Conservation (phyloP, 1,140 invertebrate genomes). For the Lutraria rhynchaena region DNA sequence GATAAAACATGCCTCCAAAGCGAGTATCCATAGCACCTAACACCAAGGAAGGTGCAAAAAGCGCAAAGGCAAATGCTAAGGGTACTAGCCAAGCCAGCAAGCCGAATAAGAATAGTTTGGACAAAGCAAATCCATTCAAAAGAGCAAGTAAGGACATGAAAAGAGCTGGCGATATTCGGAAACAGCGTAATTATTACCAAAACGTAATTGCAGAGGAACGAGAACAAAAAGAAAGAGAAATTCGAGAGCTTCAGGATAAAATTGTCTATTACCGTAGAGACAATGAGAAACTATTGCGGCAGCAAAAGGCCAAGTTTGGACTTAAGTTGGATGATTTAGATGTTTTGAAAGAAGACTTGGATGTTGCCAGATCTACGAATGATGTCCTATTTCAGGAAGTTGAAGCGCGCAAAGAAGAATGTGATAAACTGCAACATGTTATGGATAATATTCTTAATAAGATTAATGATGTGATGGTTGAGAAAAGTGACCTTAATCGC, state of each 20-base stretch:
- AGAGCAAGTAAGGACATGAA: slow-evolving; percentile 7
- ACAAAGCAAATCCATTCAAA: slow-evolving; percentile 43
- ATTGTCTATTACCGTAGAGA: slow-evolving; percentile 45
- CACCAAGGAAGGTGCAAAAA: neutral
- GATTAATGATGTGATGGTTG: slow-evolving; percentile 34
- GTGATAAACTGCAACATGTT: slow-evolving; percentile 42
- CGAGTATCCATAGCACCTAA: slow-evolving; percentile 17
- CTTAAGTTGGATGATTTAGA: slow-evolving; percentile 29
- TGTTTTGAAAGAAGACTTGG: slow-evolving; percentile 25
- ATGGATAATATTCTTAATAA: slow-evolving; percentile 31
- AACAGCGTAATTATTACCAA: slow-evolving; percentile 26
- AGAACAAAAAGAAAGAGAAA: slow-evolving; percentile 21
- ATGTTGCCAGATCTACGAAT: slow-evolving; percentile 18
- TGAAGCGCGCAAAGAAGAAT: slow-evolving; percentile 54
- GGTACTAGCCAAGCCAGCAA: neutral
- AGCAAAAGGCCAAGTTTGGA: slow-evolving; percentile 44
- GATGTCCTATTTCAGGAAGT: slow-evolving; percentile 40
- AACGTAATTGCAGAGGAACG: slow-evolving; percentile 17
- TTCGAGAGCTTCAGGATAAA: slow-evolving; percentile 20
- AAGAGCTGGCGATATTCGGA: slow-evolving; percentile 33
- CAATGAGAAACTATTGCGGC: slow-evolving; percentile 46
- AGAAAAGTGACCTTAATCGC: slow-evolving; percentile 26
- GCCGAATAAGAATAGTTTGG: neutral
- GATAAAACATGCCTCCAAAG: slow-evolving; percentile 37
- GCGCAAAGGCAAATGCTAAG: neutral